Base-by-base conservation (phyloP, 1,140 invertebrate genomes). In the Acromyrmex charruanus region DNA sequence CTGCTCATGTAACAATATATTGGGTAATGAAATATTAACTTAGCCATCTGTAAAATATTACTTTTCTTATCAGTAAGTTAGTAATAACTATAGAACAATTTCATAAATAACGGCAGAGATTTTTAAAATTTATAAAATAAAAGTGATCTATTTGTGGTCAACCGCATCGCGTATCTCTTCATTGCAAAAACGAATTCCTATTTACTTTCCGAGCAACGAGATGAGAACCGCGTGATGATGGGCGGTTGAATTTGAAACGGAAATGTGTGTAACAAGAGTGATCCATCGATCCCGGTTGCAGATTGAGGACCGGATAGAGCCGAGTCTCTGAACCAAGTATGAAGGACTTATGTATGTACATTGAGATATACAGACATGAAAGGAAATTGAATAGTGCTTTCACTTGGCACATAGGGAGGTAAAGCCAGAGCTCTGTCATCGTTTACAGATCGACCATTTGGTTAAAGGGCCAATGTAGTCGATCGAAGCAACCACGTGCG, bases 331-430 rank as follows among this genome's bases (percentile, higher is more conserved):
- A 71, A n/a, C 18, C 39, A 74, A 74, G 18, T 82, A 59, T 72
- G 69, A 77, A 81, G 75, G 82, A 66, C 68, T 59, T 82, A 74
- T 31, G 58, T 89, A 72, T 69, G 25, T 21, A 87, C 28, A 49
- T 59, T 74, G 35, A 25, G 21, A 61, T 35, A 61, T 35, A 18
- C 21, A 53, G 31, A 58, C 77, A 84, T 87, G 79, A 85, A 72
- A 86, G 87, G 82, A 90, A 90, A 90, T 90, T 90, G 86, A 88
- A 88, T 84, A 88, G 86, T 68, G 89, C 82, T 90, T 72, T 82
- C 71, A 82, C 44, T 81, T 81, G 71, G 82, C 39, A 61, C 16
- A 66, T 66, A 85, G 79, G 39, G 68, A 58, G 44, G 51, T 61
- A 28, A 87, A 87, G 68, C 68, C n/a, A 51, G 51, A 80, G 77